Base-by-base conservation (phyloP, 1,140 invertebrate genomes). In the Trachelipus rathkii region DNA sequence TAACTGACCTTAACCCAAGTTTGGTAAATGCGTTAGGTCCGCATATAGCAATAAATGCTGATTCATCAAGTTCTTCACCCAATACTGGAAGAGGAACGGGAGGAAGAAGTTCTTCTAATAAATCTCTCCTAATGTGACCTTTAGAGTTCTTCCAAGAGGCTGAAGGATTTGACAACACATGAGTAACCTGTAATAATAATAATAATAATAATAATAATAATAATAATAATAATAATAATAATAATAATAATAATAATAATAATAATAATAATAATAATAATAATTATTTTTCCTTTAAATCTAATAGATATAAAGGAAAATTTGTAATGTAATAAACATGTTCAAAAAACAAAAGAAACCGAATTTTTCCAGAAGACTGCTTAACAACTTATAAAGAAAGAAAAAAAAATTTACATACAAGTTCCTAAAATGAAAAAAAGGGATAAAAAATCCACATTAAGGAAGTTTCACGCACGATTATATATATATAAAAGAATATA, bases 11-110 rank as follows among this genome's bases (percentile, higher is more conserved):
- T 60, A 60, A 19, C 11, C 11, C 19, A 60, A 60, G 50, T 60
- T 77, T 71, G 11, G 78, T 73, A 46, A 79, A 79, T 46, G 60
- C 71, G 8, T 45, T 74, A 21, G 76, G 77, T 23, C 78, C 78
- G 19, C 76, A 79, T 11, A 78, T 71, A 21, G 66, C 50, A 43
- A 74, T 67, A 50, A 79, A 60, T 7, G 74, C 44, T 21, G 23
- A 33, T 23, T 24, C 19, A 4, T 43, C 43, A 24, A 44, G 44
- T 5, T 75, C 71, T 21, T 13, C 53, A 23, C 45, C 19, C 9
- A 24, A 0, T 9, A 67, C 24, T 33, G 78, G 78, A 7, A 79
- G 24, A 10, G 72, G 13, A 33, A 33, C 6, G 10, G 72, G 33
- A 23, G 78, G 78, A 7, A 79, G 50, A 10, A 76, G 15, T 24